Base-by-base conservation (phyloP, 2,113 vertebrate species). In the Arenaria interpres region DNA sequence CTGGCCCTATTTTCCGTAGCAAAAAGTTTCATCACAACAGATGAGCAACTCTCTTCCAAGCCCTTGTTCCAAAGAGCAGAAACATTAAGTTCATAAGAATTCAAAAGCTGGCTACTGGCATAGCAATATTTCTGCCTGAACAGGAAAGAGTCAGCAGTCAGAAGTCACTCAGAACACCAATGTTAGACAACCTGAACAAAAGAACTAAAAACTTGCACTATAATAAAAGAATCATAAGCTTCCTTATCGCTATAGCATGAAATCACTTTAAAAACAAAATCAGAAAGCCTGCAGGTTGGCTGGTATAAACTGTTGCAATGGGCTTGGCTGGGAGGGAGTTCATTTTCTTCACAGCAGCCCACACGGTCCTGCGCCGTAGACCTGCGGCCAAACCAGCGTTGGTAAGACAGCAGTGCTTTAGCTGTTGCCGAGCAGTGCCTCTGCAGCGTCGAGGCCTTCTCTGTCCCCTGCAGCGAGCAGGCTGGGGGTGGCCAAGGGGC, bases 311-410 rank as follows among this genome's bases (percentile, higher is more conserved):
- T 54, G 24, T 5, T 67, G n/a, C 12, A 62, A 14, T 14, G 10
- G 46, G 48, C 15, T 28, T 54, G 27, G 56, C 24, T 68, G 24
- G 32, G 53, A 89, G 20, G 46, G 23, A 83, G 41, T 7, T 63
- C 1, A 18, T 57, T 79, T 62, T 27, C 63, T 53, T 63, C 53
- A 22, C 0, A 76, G 37, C 48, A 85, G 62, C 67, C 41, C 1
- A 0, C 8, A 18, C 0, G 7, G n/a, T 24, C 19, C 14, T 19
- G 16, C 28, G 43, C 1, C 53, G 14, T 3, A 76, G 43, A 37
- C 27, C 3, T 2, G 2, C 10, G 27, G 48, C 23, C 11, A 45
- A 57, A 89, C 9, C 33, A 1, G 1, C 2, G 4, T 3, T 35
- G 43, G 2, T 23, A 27, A 50, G 14, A 37, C 18, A 33, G 30